Evolutionary conservation across 1,140 invertebrate genomes (phyloP).

Genomic region (Hetaerina americana): DNA sequence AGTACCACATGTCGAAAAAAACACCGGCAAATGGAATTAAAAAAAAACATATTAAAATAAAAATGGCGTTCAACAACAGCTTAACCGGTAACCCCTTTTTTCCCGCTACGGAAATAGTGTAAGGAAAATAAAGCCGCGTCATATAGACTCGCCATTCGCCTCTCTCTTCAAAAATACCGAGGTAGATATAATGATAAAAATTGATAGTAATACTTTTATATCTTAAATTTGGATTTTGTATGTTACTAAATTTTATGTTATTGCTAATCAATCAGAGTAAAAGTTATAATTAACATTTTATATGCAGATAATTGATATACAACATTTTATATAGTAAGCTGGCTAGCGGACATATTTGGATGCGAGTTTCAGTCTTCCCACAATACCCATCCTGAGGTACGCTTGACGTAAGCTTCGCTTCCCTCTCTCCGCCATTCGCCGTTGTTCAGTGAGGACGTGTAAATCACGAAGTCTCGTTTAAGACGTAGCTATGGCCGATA

Average conservation of each 20-base stretch:
- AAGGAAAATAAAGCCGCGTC: neutral
- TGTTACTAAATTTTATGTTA: too few species aligned
- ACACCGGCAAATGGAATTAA: too few species aligned
- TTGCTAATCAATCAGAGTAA: too few species aligned
- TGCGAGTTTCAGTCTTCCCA: neutral
- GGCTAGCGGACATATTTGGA: neutral
- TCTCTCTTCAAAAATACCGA: neutral
- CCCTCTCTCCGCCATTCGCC: conserved; percentile 5
- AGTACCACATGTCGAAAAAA: too few species aligned
- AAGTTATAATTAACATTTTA: too few species aligned
- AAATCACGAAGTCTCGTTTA: neutral
- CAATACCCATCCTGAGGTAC: neutral
- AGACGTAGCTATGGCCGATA: conserved; percentile 5
- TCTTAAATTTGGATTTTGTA: too few species aligned
- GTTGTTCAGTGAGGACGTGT: conserved; percentile 1
- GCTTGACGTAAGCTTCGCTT: neutral
- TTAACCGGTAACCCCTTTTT: conserved; percentile 6
- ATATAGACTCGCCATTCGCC: neutral
- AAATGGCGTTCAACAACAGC: conserved; percentile 6
- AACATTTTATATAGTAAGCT: neutral
- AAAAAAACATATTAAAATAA: too few species aligned
- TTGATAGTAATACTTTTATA: too few species aligned
- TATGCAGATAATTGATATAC: too few species aligned
- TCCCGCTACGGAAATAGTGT: neutral
- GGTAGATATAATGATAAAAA: neutral